Conservation (phyloP, 2,113 vertebrate species). For the Bungarus multicinctus region DNA sequence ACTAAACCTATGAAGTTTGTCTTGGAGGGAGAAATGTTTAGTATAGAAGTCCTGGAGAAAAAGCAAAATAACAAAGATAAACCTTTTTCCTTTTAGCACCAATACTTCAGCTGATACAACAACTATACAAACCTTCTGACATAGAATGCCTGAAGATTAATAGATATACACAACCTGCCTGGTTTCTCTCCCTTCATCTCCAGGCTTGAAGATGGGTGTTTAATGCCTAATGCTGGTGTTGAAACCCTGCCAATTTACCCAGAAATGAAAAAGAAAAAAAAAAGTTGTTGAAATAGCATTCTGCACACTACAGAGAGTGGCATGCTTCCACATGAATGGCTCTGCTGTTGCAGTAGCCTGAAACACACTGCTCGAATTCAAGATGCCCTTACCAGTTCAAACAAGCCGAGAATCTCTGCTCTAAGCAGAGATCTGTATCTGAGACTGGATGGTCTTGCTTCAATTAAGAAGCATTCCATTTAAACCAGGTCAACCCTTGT, state of each 20-base stretch:
- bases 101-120: background rate
- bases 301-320: background rate
- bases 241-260: background rate
- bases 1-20: background rate
- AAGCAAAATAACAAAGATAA: background rate
- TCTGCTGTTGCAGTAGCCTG: background rate
- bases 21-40: background rate
- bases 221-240: background rate
- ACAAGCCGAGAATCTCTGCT: background rate
- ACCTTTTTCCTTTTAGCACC: background rate
- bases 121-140: background rate
- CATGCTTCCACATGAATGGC: background rate
- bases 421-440: background rate
- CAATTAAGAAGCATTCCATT: background rate
- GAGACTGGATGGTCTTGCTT: background rate
- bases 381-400: background rate
- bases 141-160: background rate
- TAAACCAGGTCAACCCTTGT: background rate
- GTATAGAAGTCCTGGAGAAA: background rate
- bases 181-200: background rate
- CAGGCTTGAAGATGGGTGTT: background rate
- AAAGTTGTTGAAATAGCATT: background rate
- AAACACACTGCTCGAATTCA: background rate
- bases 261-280: background rate
- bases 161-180: background rate